Base-by-base conservation (phyloP, 2,888 invertebrate genomes). In the Rhagonycha fulva region DNA sequence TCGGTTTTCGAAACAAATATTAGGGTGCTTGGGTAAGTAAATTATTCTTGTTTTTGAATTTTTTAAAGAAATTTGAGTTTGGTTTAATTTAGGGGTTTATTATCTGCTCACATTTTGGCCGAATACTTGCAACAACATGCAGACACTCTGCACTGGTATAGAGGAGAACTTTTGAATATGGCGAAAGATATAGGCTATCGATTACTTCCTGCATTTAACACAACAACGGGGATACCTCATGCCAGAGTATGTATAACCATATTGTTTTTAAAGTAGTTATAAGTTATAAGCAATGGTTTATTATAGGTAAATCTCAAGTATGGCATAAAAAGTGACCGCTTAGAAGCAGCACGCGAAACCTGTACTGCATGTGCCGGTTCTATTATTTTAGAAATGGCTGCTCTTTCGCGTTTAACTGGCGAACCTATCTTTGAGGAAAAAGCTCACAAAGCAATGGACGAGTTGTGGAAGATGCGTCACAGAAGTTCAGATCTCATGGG, bases 1-100 rank as follows among this genome's bases (percentile, higher is more conserved):
- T 98, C 98, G 0, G 97, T 99, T 4, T 99, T 99, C 88, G 99
- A 99, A 89, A 98, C 98, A 9, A 99, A 99, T 87, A 99, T 99
- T 82, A 91, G 99, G 82, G 94, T 99, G 89, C 89, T 99, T n/a
- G 99, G 99, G 94, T 96, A 88, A 91, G 91, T 78, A 91, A 74
- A 71, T 71, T 14, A 9, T 9, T 24, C 9, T 28, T 2, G 24
- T 73, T 85, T 87, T 24, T 85, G 47, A 30, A 24, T 24, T 71
- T 2, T 63, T 28, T 28, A 30, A 26, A 71, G 11, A 14, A 19
- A 30, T 47, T 68, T 62, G 14, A 95, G 80, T 47, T 68, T 62
- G 14, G 94, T 80, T 71, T 78, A 81, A 85, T 88, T 30, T 85
- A 96, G 96, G 4, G 98, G 98, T 63, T 89, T 99, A 26, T 87